These are phyloP conservation scores for Lasaia peninsularis DNA, from an alignment of 1,140 invertebrate genomes.

Conservation along the genomic window DNA sequence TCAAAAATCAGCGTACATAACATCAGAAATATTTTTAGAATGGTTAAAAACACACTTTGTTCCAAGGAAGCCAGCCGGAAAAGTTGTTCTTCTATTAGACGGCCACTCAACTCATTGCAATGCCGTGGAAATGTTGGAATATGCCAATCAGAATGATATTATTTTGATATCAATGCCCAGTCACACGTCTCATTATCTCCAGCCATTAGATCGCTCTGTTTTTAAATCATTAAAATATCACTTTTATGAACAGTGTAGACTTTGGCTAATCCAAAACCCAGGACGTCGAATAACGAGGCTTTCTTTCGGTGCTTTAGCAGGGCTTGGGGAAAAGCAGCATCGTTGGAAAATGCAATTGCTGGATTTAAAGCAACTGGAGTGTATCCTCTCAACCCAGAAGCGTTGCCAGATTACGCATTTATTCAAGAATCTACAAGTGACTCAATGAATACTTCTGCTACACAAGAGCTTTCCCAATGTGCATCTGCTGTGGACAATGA, in stretches of 20 bases:
- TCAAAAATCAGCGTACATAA: too few relatives aligned
- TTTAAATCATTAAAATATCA: neutral
- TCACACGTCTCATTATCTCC: neutral
- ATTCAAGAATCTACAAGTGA: neutral
- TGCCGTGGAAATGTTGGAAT: neutral
- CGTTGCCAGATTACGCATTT: constrained; percentile 15
- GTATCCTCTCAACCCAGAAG: constrained; percentile 12
- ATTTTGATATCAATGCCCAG: neutral
- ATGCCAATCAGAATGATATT: neutral
- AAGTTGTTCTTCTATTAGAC: neutral
- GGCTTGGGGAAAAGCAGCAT: constrained; percentile 20
- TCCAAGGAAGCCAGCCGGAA: neutral
- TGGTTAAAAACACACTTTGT: neutral
- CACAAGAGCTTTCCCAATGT: too few relatives aligned
- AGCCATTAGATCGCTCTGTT: neutral
- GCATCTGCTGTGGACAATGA: too few relatives aligned
- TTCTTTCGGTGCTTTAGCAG: constrained; percentile 12
- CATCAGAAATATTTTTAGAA: neutral
- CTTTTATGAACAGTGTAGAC: neutral
- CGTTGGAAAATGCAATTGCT: constrained; percentile 14
- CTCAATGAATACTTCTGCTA: too few relatives aligned
- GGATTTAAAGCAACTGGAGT: constrained; percentile 18
- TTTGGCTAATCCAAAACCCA: neutral
- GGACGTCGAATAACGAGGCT: neutral
- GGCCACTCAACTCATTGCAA: neutral